A percentile compares a stretch with the other conserved stretches of the same genome.
phyloP scores from a whole-genome alignment of 2,113 vertebrate genomes.

The Scolopax mira region DNA sequence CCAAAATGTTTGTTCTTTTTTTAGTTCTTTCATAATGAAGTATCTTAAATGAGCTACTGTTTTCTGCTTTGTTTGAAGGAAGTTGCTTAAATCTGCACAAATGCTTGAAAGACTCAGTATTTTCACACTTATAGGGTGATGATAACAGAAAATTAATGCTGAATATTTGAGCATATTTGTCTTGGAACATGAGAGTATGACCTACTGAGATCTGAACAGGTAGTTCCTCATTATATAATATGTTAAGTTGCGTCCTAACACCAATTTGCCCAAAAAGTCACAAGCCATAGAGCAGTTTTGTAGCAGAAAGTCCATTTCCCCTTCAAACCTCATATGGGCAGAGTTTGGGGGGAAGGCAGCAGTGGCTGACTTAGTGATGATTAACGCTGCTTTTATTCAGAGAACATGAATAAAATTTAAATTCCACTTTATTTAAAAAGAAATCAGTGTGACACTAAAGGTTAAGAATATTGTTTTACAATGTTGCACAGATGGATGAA shows the following conservation, averaged over 20 bases:
- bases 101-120: background rate
- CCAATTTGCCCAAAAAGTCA: background rate
- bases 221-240: background rate
- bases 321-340: background rate
- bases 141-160: background rate
- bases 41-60: background rate
- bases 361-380: background rate
- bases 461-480: background rate
- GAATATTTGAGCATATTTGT: background rate
- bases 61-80: background rate
- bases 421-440: background rate
- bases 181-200: background rate
- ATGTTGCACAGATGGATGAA: background rate
- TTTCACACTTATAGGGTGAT: background rate
- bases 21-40: background rate
- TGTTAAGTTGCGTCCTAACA: background rate
- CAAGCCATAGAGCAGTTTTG: background rate
- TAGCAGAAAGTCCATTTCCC: background rate
- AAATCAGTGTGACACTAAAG: background rate
- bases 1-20: background rate
- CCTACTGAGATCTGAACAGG: background rate
- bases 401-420: background rate
- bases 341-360: background rate
- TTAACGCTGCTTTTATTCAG: background rate
- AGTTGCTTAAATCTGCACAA: background rate